Evolutionary conservation across 2,888 invertebrate species (phyloP).

Genomic region (Drosophila subquinaria): DNA sequence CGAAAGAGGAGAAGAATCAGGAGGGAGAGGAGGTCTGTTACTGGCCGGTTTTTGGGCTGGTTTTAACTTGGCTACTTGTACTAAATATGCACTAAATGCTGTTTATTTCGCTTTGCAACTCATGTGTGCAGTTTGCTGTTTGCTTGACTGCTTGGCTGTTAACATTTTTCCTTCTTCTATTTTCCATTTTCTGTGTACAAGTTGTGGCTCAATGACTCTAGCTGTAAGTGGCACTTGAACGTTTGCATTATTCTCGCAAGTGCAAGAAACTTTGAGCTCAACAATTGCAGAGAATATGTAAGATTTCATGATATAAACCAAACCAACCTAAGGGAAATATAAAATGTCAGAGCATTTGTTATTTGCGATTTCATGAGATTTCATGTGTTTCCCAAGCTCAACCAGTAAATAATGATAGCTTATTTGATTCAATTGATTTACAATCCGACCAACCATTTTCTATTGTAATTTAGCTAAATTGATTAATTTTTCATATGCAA

Average conservation of each 20-base stretch:
- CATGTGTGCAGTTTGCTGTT: slow-evolving; percentile 36
- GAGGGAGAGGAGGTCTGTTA: slow-evolving; percentile 26
- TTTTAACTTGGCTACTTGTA: slow-evolving; percentile 59
- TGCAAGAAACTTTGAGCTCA: slow-evolving; percentile 1
- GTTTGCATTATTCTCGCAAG: neutral
- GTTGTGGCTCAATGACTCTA: slow-evolving; percentile 32
- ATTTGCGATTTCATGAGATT: too few species aligned
- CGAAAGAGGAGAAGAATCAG: slow-evolving; percentile 12
- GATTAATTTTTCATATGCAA: neutral
- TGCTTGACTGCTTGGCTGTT: slow-evolving; percentile 30
- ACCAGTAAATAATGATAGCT: too few species aligned
- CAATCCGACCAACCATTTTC: neutral
- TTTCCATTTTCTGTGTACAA: slow-evolving; percentile 9
- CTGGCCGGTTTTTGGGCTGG: slow-evolving; percentile 58
- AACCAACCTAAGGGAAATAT: too few species aligned
- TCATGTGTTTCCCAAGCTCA: too few species aligned
- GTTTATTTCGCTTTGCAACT: slow-evolving; percentile 58
- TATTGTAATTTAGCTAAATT: neutral
- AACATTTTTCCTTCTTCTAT: slow-evolving; percentile 3
- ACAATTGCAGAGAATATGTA: neutral
- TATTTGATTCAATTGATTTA: neutral
- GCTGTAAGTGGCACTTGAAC: slow-evolving; percentile 33
- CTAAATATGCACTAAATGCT: slow-evolving; percentile 78
- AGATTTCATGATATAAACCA: neutral
- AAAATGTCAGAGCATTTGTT: too few species aligned